Percentiles rank a stretch among this genome's conserved stretches.
Evolutionary conservation across 1,140 invertebrate species (phyloP).

Genomic region (Philotrypesis tridentata): DNA sequence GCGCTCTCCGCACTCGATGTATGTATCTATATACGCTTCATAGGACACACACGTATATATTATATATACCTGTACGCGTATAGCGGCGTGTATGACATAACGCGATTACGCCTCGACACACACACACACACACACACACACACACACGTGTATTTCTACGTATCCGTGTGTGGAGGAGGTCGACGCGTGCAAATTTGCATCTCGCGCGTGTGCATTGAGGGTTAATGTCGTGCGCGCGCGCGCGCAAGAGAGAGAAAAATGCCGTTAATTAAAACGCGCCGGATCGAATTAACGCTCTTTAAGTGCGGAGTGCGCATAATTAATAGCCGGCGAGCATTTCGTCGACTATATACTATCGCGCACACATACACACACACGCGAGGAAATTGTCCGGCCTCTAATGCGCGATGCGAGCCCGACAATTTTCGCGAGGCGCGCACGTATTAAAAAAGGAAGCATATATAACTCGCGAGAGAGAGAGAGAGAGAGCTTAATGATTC

Average conservation of each 20-base stretch:
- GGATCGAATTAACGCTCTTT: too few species aligned
- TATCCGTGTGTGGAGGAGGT: neutral
- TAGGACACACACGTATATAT: slow-evolving; percentile 24
- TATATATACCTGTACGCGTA: too few species aligned
- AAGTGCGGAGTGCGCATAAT: too few species aligned
- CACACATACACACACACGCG: too few species aligned
- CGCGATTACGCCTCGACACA: slow-evolving; percentile 32
- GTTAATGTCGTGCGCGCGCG: neutral
- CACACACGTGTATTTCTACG: too few species aligned
- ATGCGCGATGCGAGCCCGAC: too few species aligned
- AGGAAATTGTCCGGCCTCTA: neutral
- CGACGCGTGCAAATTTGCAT: too few species aligned
- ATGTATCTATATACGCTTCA: too few species aligned
- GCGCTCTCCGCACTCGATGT: too few species aligned
- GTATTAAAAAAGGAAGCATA: too few species aligned
- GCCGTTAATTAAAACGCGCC: too few species aligned
- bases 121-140: slow-evolving; percentile 16
- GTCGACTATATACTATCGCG: neutral
- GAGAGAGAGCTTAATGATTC: neutral
- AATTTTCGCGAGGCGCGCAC: neutral
- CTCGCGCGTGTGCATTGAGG: neutral
- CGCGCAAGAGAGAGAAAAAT: neutral
- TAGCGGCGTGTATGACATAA: slow-evolving; percentile 39
- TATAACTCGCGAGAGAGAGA: neutral
- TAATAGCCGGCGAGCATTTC: neutral